A percentile compares a stretch with the other conserved stretches of the same genome.
Conservation (phyloP, 2,888 invertebrate genomes). For the Ctena decussata region DNA sequence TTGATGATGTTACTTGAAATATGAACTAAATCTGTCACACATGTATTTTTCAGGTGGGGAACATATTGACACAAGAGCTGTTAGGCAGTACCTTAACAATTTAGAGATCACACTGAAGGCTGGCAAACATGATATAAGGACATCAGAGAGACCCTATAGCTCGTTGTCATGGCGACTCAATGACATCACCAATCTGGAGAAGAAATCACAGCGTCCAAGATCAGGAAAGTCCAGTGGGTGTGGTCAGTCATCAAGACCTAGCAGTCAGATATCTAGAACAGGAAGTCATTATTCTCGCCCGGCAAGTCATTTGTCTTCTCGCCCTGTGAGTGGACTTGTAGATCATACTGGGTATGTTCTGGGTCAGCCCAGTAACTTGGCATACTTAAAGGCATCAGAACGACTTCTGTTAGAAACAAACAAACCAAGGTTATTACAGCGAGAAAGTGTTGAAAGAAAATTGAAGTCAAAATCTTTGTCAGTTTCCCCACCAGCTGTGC, state of each 20-base stretch:
- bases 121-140: conserved; percentile 71
- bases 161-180: conserved; percentile 76
- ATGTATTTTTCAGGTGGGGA: conserved; percentile 79
- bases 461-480: conserved; percentile 48
- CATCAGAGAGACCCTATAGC: conserved; percentile 74
- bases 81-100: conserved; percentile 73
- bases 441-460: conserved; percentile 66
- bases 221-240: conserved; percentile 51
- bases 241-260: conserved; percentile 56
- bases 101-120: conserved; percentile 76
- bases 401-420: conserved; percentile 65
- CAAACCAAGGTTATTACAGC: conserved; percentile 67
- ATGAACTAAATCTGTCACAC: too few relatives aligned
- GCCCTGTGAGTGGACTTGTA: conserved; percentile 53
- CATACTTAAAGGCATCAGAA: conserved; percentile 68
- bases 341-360: conserved; percentile 22
- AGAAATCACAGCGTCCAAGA: conserved; percentile 50
- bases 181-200: conserved; percentile 71
- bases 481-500: conserved; percentile 1
- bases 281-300: conserved; percentile 60
- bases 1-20: too few relatives aligned
- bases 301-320: conserved; percentile 43
- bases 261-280: conserved; percentile 57
- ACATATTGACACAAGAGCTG: conserved; percentile 73
- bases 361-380: conserved; percentile 53